Conservation (phyloP, 2,888 invertebrate species). For the Epistrophe eligans region DNA sequence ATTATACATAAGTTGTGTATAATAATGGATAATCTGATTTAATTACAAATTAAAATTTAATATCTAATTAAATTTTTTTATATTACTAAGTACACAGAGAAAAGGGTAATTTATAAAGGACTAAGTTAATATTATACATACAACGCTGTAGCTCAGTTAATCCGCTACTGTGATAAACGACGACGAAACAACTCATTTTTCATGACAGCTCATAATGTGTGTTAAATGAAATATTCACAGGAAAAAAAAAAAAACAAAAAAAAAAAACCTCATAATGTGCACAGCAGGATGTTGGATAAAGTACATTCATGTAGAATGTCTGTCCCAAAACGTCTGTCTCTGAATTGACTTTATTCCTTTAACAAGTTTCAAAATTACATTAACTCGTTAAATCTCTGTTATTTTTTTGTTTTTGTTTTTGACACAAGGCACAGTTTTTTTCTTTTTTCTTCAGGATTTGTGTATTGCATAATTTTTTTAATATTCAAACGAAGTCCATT, state of each 20-base stretch:
- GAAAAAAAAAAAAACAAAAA: not conserved
- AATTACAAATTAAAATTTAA: too few species aligned
- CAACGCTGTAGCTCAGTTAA: not conserved
- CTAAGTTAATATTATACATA: too few species aligned
- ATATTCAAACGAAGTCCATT: conserved; percentile 13
- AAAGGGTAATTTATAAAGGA: too few species aligned
- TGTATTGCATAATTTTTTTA: conserved; percentile 10
- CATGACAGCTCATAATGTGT: not conserved
- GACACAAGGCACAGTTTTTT: not conserved
- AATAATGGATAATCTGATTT: too few species aligned
- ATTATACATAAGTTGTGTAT: too few species aligned
- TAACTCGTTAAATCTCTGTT: not conserved
- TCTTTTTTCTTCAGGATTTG: not conserved
- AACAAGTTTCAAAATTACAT: conserved; percentile 7
- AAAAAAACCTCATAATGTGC: not conserved
- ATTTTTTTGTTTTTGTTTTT: not conserved
- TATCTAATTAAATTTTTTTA: too few species aligned
- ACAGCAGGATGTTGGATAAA: not conserved
- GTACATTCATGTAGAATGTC: not conserved
- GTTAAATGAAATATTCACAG: not conserved
- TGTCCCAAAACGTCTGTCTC: not conserved
- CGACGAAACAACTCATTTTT: not conserved
- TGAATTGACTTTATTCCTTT: not conserved
- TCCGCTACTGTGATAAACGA: not conserved
- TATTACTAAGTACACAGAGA: too few species aligned